Base-by-base conservation (phyloP, 2,888 invertebrate species). In the Synergus gifuensis region DNA sequence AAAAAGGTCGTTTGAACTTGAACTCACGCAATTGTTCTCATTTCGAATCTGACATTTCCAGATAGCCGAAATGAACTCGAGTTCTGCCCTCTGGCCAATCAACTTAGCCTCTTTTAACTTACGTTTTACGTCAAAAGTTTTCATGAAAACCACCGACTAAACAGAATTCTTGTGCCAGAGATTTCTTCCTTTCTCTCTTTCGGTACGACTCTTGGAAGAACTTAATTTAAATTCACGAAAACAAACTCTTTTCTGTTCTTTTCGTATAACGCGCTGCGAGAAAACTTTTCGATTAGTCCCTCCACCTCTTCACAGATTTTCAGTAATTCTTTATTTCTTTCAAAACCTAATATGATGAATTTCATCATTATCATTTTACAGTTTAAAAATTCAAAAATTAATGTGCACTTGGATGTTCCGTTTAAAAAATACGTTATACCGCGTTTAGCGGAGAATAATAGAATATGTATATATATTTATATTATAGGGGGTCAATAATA, bases 171-270 rank as follows among this genome's bases (percentile, higher is more conserved):
- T 69, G 36, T 66, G 64, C 64, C 64, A n/a, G 64, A 66, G 64
- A 66, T 66, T 66, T 66, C 64, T 66, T 67, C 22, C 18, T 46
- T 46, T 49, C 36, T 54, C 16, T 28, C 36, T 18, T 16, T 36
- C 49, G n/a, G 73, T 54, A 28, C 49, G 49, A 49, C 73, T 69
- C 46, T 28, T 28, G 46, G 46, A 22, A 69, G 67, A 73, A 73
- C 73, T 22, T 73, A 69, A 49, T 69, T 69, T 69, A 69, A 69
- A 69, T 69, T 54, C 73, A 49, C 49, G 36, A 73, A 73, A 73
- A 73, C 73, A 49, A 73, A 73, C 73, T 73, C 49, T 54, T 73
- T 54, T 73, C 49, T 28, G 73, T 49, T 73, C 49, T 73, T 73
- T 73, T 73, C 73, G 36, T 49, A 73, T 54, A 49, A 73, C 54